phyloP scores from a whole-genome alignment of 2,797 vertebrate species.

The Pseudochirops corinnae region DNA sequence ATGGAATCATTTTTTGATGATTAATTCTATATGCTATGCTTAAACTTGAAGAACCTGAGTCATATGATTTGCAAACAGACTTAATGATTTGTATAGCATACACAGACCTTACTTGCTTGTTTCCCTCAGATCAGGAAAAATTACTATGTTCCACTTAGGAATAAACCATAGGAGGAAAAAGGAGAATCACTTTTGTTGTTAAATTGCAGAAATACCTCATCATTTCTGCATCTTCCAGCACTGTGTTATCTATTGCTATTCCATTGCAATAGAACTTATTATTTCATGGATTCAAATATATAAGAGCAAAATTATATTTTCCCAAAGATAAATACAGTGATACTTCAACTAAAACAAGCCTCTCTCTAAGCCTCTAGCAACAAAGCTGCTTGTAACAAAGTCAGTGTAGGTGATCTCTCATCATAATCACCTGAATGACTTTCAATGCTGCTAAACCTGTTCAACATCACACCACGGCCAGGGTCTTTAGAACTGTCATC shows the following conservation, averaged over 20 bases:
- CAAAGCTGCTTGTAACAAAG: not conserved
- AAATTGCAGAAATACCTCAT: not conserved
- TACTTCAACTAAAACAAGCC: not conserved
- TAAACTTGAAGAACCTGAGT: not conserved
- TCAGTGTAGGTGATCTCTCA: not conserved
- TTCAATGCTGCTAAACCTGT: conserved; percentile 89
- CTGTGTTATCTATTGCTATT: not conserved
- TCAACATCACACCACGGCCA: conserved; percentile 90
- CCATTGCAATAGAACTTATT: not conserved
- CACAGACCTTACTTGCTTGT: conserved; percentile 31
- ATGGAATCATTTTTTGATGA: conserved; percentile 50
- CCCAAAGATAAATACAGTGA: not conserved
- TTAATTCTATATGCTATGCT: not conserved
- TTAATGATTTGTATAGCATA: not conserved
- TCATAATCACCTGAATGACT: conserved; percentile 80
- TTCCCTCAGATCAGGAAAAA: not conserved
- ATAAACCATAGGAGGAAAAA: not conserved
- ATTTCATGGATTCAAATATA: not conserved
- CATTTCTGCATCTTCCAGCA: not conserved
- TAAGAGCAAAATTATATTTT: not conserved
- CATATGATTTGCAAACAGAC: not conserved
- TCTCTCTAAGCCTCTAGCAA: not conserved
- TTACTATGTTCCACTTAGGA: not conserved
- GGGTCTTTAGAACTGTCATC: conserved; percentile 92
- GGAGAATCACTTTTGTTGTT: not conserved